Conservation (phyloP, 2,113 vertebrate species). For the Vulpes vulpes region DNA sequence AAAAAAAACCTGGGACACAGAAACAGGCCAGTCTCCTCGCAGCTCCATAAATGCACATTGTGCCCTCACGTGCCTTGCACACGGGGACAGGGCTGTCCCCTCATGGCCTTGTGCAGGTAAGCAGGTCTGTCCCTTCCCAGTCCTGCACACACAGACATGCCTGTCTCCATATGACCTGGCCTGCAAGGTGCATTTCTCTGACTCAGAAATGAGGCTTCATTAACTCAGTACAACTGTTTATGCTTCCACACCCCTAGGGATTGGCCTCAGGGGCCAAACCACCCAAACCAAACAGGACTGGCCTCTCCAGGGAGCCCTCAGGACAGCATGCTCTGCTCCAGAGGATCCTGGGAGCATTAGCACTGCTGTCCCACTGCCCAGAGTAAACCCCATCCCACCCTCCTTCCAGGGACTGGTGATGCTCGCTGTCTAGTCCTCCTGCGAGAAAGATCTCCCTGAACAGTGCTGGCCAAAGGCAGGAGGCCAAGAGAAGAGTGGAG, state of each 20-base stretch:
- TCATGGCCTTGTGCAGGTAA: background rate
- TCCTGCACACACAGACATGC: background rate
- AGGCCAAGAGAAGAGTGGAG: background rate
- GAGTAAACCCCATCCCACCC: background rate
- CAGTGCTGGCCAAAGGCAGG: accelerated
- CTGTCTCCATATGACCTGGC: background rate
- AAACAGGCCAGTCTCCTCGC: background rate
- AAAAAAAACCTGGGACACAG: background rate
- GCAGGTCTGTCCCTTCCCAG: background rate
- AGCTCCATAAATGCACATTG: background rate
- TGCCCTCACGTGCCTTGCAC: background rate
- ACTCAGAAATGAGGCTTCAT: slow-evolving; percentile 53
- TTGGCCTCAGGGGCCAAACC: slow-evolving; percentile 42
- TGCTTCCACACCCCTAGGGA: background rate
- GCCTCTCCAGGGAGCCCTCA: background rate
- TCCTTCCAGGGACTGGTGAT: background rate
- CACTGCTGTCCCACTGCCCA: background rate
- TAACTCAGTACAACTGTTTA: slow-evolving; percentile 54
- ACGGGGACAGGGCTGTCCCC: background rate
- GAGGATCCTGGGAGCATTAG: background rate
- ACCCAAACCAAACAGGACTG: slow-evolving; percentile 45
- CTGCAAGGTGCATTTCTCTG: slow-evolving; percentile 14
- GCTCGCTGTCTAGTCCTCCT: background rate
- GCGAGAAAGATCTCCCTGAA: background rate
- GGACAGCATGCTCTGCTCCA: background rate